Evolutionary conservation across 2,888 invertebrate genomes (phyloP), one percentile per base, ranked within the genome.

Genomic region (Pseudococcus viburni): DNA sequence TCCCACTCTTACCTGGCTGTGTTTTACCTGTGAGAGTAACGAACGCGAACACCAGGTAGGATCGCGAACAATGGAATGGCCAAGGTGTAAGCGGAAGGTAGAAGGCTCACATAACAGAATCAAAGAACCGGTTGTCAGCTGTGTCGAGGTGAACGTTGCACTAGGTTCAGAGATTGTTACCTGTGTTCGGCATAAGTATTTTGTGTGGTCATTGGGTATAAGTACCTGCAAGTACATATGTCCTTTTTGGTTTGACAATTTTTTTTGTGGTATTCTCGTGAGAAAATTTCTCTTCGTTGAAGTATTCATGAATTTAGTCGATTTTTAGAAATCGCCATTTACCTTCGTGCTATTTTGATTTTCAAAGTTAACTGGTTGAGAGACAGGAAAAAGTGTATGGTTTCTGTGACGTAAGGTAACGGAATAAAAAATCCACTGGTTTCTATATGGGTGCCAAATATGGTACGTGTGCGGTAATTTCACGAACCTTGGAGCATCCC

Each of bases 21-120:
- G 80, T 80, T 26, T 80, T 17, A 80, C 80, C 80, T 80, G 73
- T 33, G 80, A 80, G 80, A 80, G 80, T 80, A 80, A 80, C 80
- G 80, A 80, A 80, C 80, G 80, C 42, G 42, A 11, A 8, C 8
- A n/a, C 46, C 80, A 80, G 80, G 80, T 80, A 80, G 12, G 42
- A 42, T 42, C n/a, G n/a, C 39, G 80, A 80, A 80, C 80, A 80
- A 80, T 80, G 26, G 80, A 80, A 80, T 80, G 80, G 11, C 80
- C 42, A 8, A 42, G n/a, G 11, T 9, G 80, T 19, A 11, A 80
- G 80, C 42, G 42, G 80, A 42, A 80, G 59, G 59, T 59, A 19
- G 12, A 12, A 55, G 17, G 55, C 17, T 15, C 59, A 42, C 26
- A 80, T 80, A 80, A 80, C 80, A 80, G 80, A 42, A 80, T 46